Percentiles rank a stretch among this genome's conserved stretches.
These are phyloP conservation scores for Labroides dimidiatus DNA, from an alignment of 2,797 vertebrate species.

Conservation along the genomic window DNA sequence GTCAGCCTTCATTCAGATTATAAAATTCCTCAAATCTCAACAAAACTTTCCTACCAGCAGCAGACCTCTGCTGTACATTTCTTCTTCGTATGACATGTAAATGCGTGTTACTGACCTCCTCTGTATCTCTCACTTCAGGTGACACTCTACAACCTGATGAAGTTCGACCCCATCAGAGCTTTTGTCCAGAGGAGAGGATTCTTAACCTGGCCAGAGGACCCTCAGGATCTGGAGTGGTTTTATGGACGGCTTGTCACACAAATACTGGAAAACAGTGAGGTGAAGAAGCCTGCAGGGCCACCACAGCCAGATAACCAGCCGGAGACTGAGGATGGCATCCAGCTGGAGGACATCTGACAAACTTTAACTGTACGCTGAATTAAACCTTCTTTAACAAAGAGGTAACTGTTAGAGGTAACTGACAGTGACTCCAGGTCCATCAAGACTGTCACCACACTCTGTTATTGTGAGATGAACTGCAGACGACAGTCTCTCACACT, in stretches of 20 bases:
- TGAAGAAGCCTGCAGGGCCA: slow-evolving; percentile 35
- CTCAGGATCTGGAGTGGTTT: slow-evolving; percentile 91
- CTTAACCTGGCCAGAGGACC: slow-evolving; percentile 90
- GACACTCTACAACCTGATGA: slow-evolving; percentile 83
- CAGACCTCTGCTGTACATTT: neutral
- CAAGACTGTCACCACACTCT: neutral
- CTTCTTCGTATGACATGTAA: too few species aligned
- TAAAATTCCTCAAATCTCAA: accelerated
- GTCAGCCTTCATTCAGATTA: slow-evolving; percentile 1
- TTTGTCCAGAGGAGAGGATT: slow-evolving; percentile 86
- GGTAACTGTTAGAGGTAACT: too few species aligned
- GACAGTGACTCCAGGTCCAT: neutral
- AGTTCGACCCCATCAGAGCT: slow-evolving; percentile 78
- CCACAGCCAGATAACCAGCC: neutral
- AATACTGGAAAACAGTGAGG: slow-evolving; percentile 81
- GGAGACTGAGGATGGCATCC: neutral
- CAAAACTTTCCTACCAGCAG: neutral
- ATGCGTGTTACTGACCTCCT: neutral
- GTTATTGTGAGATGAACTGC: neutral
- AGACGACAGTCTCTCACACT: neutral
- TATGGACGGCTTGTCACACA: slow-evolving; percentile 82
- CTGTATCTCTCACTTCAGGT: slow-evolving; percentile 46
- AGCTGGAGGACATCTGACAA: slow-evolving; percentile 33
- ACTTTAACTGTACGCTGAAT: slow-evolving; percentile 7
- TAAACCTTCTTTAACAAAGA: too few species aligned